A percentile compares a stretch with the other conserved stretches of the same genome.
phyloP scores from a whole-genome alignment of 2,888 invertebrate genomes.

The Silvanus unidentatus region DNA sequence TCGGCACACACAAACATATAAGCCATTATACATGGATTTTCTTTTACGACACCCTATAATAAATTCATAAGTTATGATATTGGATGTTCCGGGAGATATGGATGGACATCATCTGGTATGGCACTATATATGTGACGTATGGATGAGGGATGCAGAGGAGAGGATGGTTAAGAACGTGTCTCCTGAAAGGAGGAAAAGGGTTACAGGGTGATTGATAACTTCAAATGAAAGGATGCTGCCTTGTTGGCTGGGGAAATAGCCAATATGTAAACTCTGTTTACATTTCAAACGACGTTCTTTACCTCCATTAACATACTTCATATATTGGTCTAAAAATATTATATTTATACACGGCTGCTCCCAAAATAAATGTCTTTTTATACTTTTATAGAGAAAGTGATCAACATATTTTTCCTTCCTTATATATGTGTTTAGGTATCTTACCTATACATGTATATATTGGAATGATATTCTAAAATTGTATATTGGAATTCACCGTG shows the following conservation, averaged over 20 bases:
- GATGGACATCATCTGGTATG: slow-evolving; percentile 27
- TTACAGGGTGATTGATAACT: slow-evolving; percentile 26
- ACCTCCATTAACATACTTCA: no score
- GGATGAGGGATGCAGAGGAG: slow-evolving; percentile 5
- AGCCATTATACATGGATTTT: not conserved
- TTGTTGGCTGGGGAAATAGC: slow-evolving; percentile 23
- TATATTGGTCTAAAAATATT: no score
- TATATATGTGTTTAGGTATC: slow-evolving; percentile 15
- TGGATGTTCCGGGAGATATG: slow-evolving; percentile 26
- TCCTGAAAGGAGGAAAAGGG: slow-evolving; percentile 24
- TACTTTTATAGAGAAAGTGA: slow-evolving; percentile 12
- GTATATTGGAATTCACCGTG: slow-evolving; percentile 31
- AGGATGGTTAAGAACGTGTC: slow-evolving; percentile 22
- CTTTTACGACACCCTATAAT: slow-evolving; percentile 12
- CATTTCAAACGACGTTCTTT: no score
- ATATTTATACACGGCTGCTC: no score
- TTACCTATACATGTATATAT: slow-evolving; percentile 31
- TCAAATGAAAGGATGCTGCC: slow-evolving; percentile 24
- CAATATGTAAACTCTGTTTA: slow-evolving; percentile 14
- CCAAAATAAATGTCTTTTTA: no score
- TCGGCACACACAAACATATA: no score
- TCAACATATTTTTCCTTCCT: slow-evolving; percentile 10
- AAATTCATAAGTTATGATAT: slow-evolving; percentile 28
- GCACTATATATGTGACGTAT: slow-evolving; percentile 15
- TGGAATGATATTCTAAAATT: slow-evolving; percentile 21